A percentile compares a stretch with the other conserved stretches of the same genome.
phyloP scores from a whole-genome alignment of 2,888 invertebrate species.

The Amblyjoppa fuscipennis region DNA sequence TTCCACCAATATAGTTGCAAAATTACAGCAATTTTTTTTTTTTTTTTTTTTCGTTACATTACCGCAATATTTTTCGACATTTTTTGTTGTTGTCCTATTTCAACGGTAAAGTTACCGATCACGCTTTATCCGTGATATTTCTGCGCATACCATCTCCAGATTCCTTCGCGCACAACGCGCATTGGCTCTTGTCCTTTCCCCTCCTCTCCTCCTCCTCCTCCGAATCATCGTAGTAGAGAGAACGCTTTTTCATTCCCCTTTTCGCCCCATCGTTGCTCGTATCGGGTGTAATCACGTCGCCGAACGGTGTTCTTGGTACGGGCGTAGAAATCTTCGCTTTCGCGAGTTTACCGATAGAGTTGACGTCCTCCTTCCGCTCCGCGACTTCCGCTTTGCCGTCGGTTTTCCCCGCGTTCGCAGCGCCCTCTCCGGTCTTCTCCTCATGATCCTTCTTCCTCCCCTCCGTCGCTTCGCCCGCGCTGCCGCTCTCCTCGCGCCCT shows the following conservation, averaged over 20 bases:
- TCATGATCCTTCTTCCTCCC: neutral
- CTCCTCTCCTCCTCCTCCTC: conserved; percentile 34
- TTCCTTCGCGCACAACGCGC: conserved; percentile 71
- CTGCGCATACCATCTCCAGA: conserved; percentile 69
- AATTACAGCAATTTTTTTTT: no score
- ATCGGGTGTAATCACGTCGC: conserved; percentile 74
- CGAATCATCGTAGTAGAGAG: conserved; percentile 34
- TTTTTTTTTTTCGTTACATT: no score
- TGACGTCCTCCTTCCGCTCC: conserved; percentile 31
- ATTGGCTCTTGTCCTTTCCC: conserved; percentile 64
- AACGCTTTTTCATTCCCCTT: conserved; percentile 67
- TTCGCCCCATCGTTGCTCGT: conserved; percentile 37
- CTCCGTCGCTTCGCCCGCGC: conserved; percentile 16
- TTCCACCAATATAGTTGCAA: no score
- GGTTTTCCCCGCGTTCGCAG: neutral
- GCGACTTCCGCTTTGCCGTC: neutral
- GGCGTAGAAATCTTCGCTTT: conserved; percentile 13
- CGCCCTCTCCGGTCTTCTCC: conserved; percentile 7
- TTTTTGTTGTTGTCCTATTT: no score
- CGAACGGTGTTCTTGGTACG: conserved; percentile 77
- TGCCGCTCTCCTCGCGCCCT: conserved; percentile 73
- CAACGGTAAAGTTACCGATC: no score
- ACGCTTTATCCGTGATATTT: no score
- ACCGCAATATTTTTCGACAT: no score
- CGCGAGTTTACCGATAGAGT: neutral